phyloP scores from a whole-genome alignment of 2,888 invertebrate species.

The Pyrrhosoma nymphula region DNA sequence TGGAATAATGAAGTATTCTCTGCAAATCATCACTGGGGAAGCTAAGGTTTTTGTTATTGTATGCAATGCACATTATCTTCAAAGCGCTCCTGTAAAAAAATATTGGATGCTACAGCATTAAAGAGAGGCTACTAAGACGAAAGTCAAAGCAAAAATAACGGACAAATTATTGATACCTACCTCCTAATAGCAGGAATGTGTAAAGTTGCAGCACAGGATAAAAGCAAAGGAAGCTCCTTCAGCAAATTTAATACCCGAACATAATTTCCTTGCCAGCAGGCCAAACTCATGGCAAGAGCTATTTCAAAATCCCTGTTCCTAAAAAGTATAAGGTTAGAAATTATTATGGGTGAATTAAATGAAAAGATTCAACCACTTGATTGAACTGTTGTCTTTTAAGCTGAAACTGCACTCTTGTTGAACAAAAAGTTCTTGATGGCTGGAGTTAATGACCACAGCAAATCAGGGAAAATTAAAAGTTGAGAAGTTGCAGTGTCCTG shows the following conservation, averaged over 20 bases:
- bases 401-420: too few relatives aligned
- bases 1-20: slow-evolving; percentile 79
- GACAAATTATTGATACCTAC: slow-evolving; percentile 69
- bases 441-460: too few relatives aligned
- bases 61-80: slow-evolving; percentile 81
- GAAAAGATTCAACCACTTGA: too few relatives aligned
- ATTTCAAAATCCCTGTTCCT: slow-evolving; percentile 40
- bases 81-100: slow-evolving; percentile 79
- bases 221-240: slow-evolving; percentile 13
- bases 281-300: slow-evolving; percentile 48
- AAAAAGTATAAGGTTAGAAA: background rate
- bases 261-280: slow-evolving; percentile 47
- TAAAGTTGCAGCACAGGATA: slow-evolving; percentile 71
- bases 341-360: too few relatives aligned
- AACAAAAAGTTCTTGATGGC: too few relatives aligned
- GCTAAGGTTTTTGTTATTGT: slow-evolving; percentile 80
- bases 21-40: slow-evolving; percentile 79
- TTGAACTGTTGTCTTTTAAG: too few relatives aligned
- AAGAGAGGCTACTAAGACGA: too few relatives aligned
- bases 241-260: slow-evolving; percentile 44
- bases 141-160: background rate
- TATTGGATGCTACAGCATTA: background rate
- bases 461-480: too few relatives aligned
- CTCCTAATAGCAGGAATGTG: slow-evolving; percentile 72
- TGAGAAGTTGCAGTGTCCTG: too few relatives aligned